Conservation (phyloP, 2,888 invertebrate species). For the Cheilosia impressa region DNA sequence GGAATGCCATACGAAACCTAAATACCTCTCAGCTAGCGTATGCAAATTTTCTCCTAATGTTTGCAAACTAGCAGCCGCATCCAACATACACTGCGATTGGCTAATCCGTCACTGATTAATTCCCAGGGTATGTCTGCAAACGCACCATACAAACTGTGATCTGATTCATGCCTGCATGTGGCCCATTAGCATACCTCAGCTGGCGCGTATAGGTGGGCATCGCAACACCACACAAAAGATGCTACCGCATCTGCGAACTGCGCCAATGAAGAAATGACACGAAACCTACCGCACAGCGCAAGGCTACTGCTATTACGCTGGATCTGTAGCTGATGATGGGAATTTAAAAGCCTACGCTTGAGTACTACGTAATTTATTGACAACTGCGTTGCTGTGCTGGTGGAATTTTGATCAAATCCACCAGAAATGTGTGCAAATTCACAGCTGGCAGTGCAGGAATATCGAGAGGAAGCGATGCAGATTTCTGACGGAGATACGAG, state of each 20-base stretch:
- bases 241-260: conserved; percentile 2
- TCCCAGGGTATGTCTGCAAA: conserved; percentile 24
- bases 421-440: conserved; percentile 46
- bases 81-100: conserved; percentile 20
- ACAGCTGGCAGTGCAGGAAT: conserved; percentile 6
- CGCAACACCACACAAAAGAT: conserved; percentile 11
- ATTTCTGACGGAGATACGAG: conserved; percentile 2
- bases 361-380: conserved; percentile 30
- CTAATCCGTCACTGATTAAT: conserved; percentile 29
- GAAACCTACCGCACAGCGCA: conserved; percentile 33
- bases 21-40: conserved; percentile 1
- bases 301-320: conserved; percentile 23
- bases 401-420: conserved; percentile 38
- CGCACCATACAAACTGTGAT: conserved; percentile 21
- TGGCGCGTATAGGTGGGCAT: conserved; percentile 17
- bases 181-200: conserved; percentile 36
- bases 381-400: conserved; percentile 35
- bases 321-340: conserved; percentile 21
- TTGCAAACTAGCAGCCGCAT: conserved; percentile 28
- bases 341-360: conserved; percentile 52
- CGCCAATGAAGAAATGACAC: conserved; percentile 3
- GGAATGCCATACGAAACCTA: conserved; percentile 5
- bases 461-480: neutral
- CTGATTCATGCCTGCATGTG: conserved; percentile 43
- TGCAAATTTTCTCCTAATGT: conserved; percentile 35